A percentile compares a stretch with the other conserved stretches of the same genome.
Evolutionary conservation across 2,797 vertebrate genomes (phyloP).

Genomic region (Acanthiza pusilla): DNA sequence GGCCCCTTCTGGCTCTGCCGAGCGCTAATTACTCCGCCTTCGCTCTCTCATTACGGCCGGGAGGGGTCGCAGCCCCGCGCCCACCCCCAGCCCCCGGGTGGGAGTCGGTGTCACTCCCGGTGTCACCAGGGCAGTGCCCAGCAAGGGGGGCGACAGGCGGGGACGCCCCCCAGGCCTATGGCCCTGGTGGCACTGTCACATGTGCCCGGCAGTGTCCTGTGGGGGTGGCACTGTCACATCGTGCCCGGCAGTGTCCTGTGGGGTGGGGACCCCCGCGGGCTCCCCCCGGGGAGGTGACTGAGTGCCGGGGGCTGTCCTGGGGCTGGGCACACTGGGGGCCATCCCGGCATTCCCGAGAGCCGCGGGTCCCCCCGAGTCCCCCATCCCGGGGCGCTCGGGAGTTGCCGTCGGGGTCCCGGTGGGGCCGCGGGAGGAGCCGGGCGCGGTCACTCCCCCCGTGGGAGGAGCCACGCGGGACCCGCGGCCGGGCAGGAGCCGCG

Average conservation of each 20-base stretch:
- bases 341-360: no score
- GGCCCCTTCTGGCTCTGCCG: slow-evolving; percentile 8
- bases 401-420: not conserved
- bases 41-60: not conserved
- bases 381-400: fast-evolving
- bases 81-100: not conserved
- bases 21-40: not conserved
- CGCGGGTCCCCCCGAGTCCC: not conserved
- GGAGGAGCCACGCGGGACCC: slow-evolving; percentile 14
- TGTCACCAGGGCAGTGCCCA: not conserved
- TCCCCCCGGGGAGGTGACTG: not conserved
- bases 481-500: not conserved
- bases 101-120: not conserved
- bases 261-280: not conserved
- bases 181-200: not conserved
- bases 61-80: not conserved
- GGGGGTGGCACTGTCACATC: not conserved
- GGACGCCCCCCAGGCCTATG: not conserved
- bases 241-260: fast-evolving
- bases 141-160: fast-evolving
- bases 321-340: not conserved
- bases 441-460: not conserved
- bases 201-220: fast-evolving
- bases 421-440: not conserved
- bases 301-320: no score